Conservation (phyloP, 2,113 vertebrate genomes). For the Tapirus terrestris region DNA sequence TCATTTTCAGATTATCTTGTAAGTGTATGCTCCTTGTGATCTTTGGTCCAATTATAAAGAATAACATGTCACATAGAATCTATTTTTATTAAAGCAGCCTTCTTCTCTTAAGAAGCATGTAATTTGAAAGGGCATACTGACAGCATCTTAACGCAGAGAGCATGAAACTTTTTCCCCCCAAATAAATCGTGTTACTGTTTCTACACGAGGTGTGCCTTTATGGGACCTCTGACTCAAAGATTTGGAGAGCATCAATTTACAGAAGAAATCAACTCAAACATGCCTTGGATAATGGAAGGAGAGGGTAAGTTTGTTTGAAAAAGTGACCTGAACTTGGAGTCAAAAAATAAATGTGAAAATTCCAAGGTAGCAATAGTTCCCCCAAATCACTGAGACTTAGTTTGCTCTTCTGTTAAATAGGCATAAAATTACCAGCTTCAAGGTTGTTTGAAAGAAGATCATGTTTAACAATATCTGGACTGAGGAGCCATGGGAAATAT, state of each 20-base stretch:
- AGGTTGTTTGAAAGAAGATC: not conserved
- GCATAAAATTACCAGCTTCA: not conserved
- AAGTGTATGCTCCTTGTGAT: conserved; percentile 86
- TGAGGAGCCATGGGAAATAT: no score
- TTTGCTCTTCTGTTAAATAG: not conserved
- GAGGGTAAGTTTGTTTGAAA: no score
- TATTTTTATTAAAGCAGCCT: conserved; percentile 82
- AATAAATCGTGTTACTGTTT: not conserved
- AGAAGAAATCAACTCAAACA: not conserved
- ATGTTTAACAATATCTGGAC: not conserved
- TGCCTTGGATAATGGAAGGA: fast-evolving
- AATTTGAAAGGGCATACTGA: conserved; percentile 80
- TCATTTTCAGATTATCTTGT: conserved; percentile 91
- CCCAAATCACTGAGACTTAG: not conserved
- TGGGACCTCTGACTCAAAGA: not conserved
- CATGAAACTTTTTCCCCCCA: not conserved
- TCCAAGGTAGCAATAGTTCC: not conserved
- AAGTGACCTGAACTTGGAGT: not conserved
- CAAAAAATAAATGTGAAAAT: not conserved
- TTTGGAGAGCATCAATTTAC: not conserved
- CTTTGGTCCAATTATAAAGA: conserved; percentile 87
- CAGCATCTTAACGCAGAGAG: conserved; percentile 72
- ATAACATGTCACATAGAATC: conserved; percentile 84
- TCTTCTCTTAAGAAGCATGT: conserved; percentile 80
- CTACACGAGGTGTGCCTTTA: not conserved